Conservation (phyloP, 2,888 invertebrate species). For the Rhamnusium bicolor region DNA sequence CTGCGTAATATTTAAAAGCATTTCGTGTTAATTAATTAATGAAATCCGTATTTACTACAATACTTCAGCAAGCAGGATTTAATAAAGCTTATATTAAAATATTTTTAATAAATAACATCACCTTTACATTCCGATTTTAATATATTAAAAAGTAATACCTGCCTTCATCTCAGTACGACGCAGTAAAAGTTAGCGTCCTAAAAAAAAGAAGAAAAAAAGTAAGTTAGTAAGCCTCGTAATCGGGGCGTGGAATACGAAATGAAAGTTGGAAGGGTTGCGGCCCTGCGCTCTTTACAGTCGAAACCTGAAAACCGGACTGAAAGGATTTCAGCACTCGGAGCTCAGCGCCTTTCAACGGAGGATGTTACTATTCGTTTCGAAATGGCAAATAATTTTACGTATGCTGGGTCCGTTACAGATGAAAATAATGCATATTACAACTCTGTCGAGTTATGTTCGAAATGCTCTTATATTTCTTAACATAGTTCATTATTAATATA, state of each 20-base stretch:
- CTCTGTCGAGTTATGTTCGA: too few species aligned
- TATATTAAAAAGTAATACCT: slow-evolving; percentile 46
- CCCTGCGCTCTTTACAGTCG: slow-evolving; percentile 59
- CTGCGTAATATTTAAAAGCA: not conserved
- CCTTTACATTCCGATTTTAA: slow-evolving; percentile 42
- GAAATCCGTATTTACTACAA: not conserved
- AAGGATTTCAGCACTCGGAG: slow-evolving; percentile 37
- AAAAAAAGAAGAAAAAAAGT: slow-evolving; percentile 62
- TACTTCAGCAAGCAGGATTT: slow-evolving; percentile 15
- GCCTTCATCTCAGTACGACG: slow-evolving; percentile 51
- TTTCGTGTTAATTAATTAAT: slow-evolving; percentile 25
- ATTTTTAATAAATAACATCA: slow-evolving; percentile 49
- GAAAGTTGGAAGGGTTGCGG: slow-evolving; percentile 63
- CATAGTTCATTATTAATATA: too few species aligned
- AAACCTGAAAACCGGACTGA: slow-evolving; percentile 42
- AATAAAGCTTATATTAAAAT: slow-evolving; percentile 26
- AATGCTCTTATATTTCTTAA: too few species aligned
- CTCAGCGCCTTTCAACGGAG: slow-evolving; percentile 11
- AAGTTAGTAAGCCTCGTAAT: slow-evolving; percentile 69
- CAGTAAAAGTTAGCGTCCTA: slow-evolving; percentile 61
- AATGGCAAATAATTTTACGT: not conserved
- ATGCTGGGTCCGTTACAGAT: too few species aligned
- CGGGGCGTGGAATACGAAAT: slow-evolving; percentile 65
- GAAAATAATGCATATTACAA: too few species aligned
- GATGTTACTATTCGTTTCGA: not conserved